Evolutionary conservation across 2,888 invertebrate genomes (phyloP).

Genomic region (Xiphydria camelus): DNA sequence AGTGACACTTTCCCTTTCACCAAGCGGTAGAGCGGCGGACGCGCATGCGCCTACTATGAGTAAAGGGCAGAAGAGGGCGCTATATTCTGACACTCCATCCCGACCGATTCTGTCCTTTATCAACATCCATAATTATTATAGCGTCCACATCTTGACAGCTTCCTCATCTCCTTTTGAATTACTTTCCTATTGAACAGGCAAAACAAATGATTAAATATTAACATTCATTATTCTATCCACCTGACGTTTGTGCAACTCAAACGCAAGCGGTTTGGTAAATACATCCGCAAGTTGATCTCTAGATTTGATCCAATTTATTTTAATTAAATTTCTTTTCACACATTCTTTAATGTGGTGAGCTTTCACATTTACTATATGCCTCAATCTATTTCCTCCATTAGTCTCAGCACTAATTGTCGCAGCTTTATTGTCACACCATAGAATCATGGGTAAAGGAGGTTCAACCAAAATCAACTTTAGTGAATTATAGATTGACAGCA

Average conservation of each 20-base stretch:
- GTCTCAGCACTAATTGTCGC: constrained; percentile 5
- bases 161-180: too few species aligned
- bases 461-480: constrained; percentile 4
- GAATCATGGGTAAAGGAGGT: constrained; percentile 10
- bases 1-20: too few species aligned
- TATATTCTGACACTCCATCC: too few species aligned
- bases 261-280: constrained; percentile 16
- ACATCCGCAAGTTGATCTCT: constrained; percentile 3
- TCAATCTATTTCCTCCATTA: constrained; percentile 11
- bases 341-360: constrained; percentile 10
- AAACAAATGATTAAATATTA: too few species aligned
- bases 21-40: too few species aligned
- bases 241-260: constrained; percentile 15
- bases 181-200: too few species aligned
- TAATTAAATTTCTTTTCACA: too few species aligned
- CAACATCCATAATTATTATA: too few species aligned
- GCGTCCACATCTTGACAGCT: too few species aligned
- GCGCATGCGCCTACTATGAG: too few species aligned
- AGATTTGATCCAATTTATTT: constrained; percentile 3
- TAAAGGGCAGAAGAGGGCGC: too few species aligned
- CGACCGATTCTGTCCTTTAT: too few species aligned
- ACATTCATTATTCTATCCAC: constrained; percentile 10
- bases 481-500: constrained; percentile 8
- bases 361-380: background rate
- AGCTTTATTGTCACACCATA: background rate